Evolutionary conservation across 1,140 invertebrate genomes (phyloP), one percentile per base, ranked within the genome.

Genomic region (Bombus balteatus): DNA sequence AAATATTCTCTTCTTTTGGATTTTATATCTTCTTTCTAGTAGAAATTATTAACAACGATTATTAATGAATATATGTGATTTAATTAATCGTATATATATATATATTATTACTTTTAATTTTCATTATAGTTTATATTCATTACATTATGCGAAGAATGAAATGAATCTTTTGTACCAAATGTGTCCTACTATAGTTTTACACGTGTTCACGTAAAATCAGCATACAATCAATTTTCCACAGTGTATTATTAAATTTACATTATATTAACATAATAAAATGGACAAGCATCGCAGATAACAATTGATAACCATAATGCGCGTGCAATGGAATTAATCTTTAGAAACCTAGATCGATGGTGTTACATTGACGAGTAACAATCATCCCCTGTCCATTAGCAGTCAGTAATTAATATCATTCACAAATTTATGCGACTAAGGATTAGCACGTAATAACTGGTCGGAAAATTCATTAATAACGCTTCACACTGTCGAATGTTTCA

Each of bases 201-300:
- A 9, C 10, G 41, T 8, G 25, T 37, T 80, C 5, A 53, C 5
- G n/a, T 65, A 32, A 80, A 68, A 80, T 53, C 13, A 57, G 39
- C 2, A 22, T 41, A 32, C 57, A 70, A 80, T 53, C 8, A 71
- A 70, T 80, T 80, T 70, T 13, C 59, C 32, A 18, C 10, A 6
- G 9, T 10, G 37, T 6, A 71, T 70, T 80, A 80, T 80, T 15
- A 9, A 53, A 6, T 80, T 22, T 39, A 37, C 12, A 47, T 39
- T 28, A 39, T 22, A 80, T 53, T 71, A 71, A n/a, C 25, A 71
- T 34, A 80, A 66, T 66, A 65, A 66, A 43, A 43, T 28, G 47
- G 13, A 25, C 22, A 9, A 15, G 6, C 9, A 28, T 47, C 32
- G 74, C 8, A 28, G 6, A 39, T n/a, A 73, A 37, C 32, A 34